These are phyloP conservation scores for Polypterus senegalus DNA, from an alignment of 2,113 vertebrate species.

Conservation along the genomic window DNA sequence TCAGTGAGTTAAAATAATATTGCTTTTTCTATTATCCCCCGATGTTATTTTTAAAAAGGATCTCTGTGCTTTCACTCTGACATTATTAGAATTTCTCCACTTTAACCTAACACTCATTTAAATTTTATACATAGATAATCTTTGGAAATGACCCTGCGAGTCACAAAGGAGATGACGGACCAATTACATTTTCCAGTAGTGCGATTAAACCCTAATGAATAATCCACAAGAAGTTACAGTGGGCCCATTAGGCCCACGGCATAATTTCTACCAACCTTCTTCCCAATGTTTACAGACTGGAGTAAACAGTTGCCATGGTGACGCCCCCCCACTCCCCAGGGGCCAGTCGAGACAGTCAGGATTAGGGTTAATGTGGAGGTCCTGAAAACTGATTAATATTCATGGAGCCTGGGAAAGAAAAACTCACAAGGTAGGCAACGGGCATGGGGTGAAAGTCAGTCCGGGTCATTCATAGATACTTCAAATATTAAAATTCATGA, in stretches of 20 bases:
- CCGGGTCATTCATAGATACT: conserved; percentile 73
- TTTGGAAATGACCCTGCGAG: too few species aligned
- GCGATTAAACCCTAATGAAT: not conserved
- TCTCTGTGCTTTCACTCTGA: too few species aligned
- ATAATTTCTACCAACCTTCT: conserved; percentile 41
- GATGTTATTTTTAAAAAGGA: too few species aligned
- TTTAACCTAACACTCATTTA: too few species aligned
- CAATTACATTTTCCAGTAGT: too few species aligned
- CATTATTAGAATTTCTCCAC: too few species aligned
- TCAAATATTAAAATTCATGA: conserved; percentile 73
- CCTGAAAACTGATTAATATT: conserved; percentile 67
- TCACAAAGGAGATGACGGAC: too few species aligned
- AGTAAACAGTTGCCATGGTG: conserved; percentile 62
- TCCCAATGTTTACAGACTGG: conserved; percentile 46
- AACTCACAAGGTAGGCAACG: conserved; percentile 66
- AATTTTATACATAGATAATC: too few species aligned
- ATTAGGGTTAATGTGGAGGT: conserved; percentile 70
- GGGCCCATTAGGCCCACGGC: conserved; percentile 29
- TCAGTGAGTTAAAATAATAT: too few species aligned
- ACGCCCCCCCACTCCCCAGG: conserved; percentile 33
- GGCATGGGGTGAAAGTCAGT: conserved; percentile 70
- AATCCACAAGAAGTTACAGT: conserved; percentile 4
- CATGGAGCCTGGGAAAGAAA: conserved; percentile 57
- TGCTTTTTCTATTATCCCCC: too few species aligned
- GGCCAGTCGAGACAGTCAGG: conserved; percentile 68